Evolutionary conservation across 2,797 vertebrate genomes (phyloP).

Genomic region (Peromyscus nudipes): DNA sequence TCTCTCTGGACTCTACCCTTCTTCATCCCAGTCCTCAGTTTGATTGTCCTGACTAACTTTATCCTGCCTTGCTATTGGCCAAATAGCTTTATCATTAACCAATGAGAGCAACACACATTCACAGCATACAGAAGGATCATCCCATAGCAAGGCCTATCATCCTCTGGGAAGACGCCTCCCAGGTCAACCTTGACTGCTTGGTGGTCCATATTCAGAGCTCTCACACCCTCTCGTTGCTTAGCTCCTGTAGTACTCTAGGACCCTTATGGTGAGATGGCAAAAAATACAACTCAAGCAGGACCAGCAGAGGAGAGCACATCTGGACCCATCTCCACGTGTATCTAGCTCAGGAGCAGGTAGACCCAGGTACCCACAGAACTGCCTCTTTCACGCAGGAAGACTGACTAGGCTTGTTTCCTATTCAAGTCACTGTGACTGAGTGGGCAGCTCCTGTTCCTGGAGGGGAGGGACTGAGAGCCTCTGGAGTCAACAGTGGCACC

Average conservation of each 20-base stretch:
- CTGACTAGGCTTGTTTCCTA: not conserved
- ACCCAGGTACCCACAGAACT: not conserved
- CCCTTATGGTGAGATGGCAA: not conserved
- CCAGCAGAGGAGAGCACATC: not conserved
- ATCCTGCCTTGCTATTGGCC: no score
- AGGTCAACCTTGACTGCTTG: not conserved
- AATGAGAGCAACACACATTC: no score
- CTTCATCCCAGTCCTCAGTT: no score
- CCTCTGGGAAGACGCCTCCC: not conserved
- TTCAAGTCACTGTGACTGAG: not conserved
- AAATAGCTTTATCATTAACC: no score
- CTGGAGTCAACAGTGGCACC: no score
- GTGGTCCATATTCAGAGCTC: not conserved
- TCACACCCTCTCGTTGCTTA: not conserved
- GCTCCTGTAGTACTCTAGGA: slow-evolving; percentile 1
- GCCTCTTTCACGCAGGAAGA: not conserved
- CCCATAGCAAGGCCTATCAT: not conserved
- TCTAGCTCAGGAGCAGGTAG: not conserved
- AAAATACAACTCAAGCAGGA: slow-evolving; percentile 18
- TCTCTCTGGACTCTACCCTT: no score
- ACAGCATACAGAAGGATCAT: no score
- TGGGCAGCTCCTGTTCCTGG: not conserved
- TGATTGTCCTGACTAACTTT: no score
- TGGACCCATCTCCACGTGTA: not conserved
- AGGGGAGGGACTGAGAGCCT: not conserved